phyloP scores from a whole-genome alignment of 2,888 invertebrate species.

The Drosophila cognata region DNA sequence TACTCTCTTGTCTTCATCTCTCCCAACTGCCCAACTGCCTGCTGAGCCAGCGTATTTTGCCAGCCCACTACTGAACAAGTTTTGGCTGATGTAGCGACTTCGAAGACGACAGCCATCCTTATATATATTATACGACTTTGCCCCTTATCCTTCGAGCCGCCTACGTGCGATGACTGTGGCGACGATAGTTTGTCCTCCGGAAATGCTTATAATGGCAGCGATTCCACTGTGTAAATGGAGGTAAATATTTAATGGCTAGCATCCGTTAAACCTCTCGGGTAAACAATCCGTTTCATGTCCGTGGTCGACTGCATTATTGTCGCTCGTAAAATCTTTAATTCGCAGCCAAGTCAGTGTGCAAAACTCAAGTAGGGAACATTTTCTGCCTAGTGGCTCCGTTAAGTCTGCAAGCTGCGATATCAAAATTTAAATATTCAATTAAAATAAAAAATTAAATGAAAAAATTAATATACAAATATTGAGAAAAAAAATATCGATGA shows the following conservation, averaged over 20 bases:
- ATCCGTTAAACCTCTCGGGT: conserved; percentile 16
- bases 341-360: conserved; percentile 18
- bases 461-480: background rate
- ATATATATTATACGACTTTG: conserved; percentile 21
- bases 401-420: background rate
- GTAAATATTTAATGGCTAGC: conserved; percentile 64
- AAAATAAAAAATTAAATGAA: background rate
- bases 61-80: conserved; percentile 31
- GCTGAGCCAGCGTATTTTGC: conserved; percentile 55
- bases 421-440: background rate
- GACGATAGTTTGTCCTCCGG: conserved; percentile 31
- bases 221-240: conserved; percentile 61
- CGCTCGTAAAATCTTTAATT: conserved; percentile 62
- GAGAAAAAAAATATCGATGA: background rate
- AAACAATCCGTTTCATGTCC: conserved; percentile 16
- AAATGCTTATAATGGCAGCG: conserved; percentile 58
- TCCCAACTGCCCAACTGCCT: conserved; percentile 32
- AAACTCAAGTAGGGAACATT: conserved; percentile 12
- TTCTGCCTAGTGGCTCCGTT: background rate
- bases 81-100: conserved; percentile 66
- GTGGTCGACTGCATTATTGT: conserved; percentile 33
- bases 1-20: background rate
- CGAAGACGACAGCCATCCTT: conserved; percentile 19
- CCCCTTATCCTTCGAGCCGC: conserved; percentile 15
- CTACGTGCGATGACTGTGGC: conserved; percentile 36